A percentile compares a stretch with the other conserved stretches of the same genome.
These are phyloP conservation scores for Lucilia sericata DNA, from an alignment of 1,140 invertebrate species.

Conservation along the genomic window DNA sequence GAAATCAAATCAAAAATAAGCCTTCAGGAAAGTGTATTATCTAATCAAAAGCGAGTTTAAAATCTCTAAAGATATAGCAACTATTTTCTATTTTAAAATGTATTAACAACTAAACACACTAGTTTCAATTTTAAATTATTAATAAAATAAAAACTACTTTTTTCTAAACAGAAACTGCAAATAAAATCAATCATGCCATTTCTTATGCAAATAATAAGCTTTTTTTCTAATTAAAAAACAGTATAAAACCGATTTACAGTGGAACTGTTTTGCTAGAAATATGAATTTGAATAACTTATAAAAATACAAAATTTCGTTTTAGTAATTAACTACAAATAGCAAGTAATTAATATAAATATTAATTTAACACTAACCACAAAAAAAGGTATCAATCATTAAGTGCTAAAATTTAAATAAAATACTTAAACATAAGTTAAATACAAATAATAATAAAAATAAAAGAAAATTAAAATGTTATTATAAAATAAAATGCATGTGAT, in stretches of 20 bases:
- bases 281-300: conserved; percentile 18
- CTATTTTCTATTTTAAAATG: too few species aligned
- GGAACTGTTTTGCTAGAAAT: too few species aligned
- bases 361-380: too few species aligned
- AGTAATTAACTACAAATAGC: not conserved
- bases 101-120: too few species aligned
- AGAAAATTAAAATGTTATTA: not conserved
- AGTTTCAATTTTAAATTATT: too few species aligned
- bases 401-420: not conserved
- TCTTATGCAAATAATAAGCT: conserved; percentile 4
- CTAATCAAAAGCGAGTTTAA: too few species aligned
- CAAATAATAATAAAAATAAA: not conserved
- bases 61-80: too few species aligned
- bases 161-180: not conserved
- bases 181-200: not conserved
- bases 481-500: conserved; percentile 25
- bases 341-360: not conserved
- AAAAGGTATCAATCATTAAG: conserved; percentile 36
- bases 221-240: conserved; percentile 19
- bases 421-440: conserved; percentile 22
- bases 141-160: too few species aligned
- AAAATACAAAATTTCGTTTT: not conserved
- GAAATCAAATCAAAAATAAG: too few species aligned
- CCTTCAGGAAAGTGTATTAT: not conserved
- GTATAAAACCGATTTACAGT: too few species aligned